Evolutionary conservation across 2,888 invertebrate species (phyloP).

Genomic region (Synanthedon tipuliformis): DNA sequence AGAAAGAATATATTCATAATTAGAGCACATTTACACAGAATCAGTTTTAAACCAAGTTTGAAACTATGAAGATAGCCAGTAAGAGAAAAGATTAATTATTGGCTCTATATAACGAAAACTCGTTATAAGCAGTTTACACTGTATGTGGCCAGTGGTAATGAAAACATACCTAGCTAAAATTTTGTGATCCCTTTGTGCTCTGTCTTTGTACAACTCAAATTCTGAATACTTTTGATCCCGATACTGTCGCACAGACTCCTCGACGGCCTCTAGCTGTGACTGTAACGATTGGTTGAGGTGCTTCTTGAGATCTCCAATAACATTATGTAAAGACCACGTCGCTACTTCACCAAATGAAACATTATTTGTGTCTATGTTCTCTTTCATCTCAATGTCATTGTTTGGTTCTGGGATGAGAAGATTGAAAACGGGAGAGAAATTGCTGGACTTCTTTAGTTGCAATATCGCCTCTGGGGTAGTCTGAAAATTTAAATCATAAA

Average conservation of each 20-base stretch:
- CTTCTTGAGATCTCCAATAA: constrained; percentile 72
- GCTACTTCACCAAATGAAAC: constrained; percentile 35
- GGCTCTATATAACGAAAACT: too few relatives aligned
- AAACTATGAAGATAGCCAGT: too few relatives aligned
- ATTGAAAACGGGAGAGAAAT: constrained; percentile 79
- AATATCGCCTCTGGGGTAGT: constrained; percentile 71
- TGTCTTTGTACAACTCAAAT: constrained; percentile 79
- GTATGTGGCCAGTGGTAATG: background rate
- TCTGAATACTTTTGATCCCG: constrained; percentile 80
- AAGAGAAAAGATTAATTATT: too few relatives aligned
- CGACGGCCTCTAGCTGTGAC: constrained; percentile 76
- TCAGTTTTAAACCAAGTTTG: too few relatives aligned
- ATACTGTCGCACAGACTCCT: constrained; percentile 80
- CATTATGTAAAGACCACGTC: constrained; percentile 62
- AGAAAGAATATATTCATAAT: too few relatives aligned
- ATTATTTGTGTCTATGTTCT: constrained; percentile 57
- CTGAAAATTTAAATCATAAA: constrained; percentile 29
- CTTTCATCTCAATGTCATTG: constrained; percentile 64
- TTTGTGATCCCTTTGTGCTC: constrained; percentile 78
- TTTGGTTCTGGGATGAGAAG: constrained; percentile 72
- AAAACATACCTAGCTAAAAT: constrained; percentile 69
- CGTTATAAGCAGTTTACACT: background rate
- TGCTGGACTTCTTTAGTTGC: constrained; percentile 71
- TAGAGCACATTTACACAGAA: too few relatives aligned
- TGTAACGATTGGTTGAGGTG: constrained; percentile 77